phyloP scores from a whole-genome alignment of 2,797 vertebrate species.

The Synaphobranchus kaupii region DNA sequence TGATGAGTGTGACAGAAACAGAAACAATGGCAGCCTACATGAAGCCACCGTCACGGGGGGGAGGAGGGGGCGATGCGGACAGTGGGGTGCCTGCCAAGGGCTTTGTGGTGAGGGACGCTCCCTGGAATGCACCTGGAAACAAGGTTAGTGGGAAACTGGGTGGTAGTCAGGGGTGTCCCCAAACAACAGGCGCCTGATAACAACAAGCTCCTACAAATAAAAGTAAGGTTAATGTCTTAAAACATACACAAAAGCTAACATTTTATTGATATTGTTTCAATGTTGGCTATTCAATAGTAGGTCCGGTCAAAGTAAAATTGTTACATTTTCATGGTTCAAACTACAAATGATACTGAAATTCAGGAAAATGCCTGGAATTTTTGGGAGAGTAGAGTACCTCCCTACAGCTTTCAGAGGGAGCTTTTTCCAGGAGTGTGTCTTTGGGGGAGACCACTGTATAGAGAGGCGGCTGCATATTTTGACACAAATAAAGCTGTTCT shows the following conservation, averaged over 20 bases:
- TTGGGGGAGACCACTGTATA: neutral
- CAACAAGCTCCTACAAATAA: neutral
- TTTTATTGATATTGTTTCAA: neutral
- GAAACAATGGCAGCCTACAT: constrained; percentile 83
- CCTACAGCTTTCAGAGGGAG: neutral
- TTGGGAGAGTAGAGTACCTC: neutral
- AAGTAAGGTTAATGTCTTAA: neutral
- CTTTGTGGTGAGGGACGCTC: constrained; percentile 76
- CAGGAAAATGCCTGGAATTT: neutral
- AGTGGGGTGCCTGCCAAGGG: constrained; percentile 68
- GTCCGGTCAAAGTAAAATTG: neutral
- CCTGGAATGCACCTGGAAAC: constrained; percentile 74
- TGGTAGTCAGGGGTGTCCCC: neutral
- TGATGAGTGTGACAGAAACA: constrained; percentile 80
- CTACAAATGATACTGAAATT: neutral
- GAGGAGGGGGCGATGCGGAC: constrained; percentile 63
- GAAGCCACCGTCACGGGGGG: constrained; percentile 77
- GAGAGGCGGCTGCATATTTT: neutral
- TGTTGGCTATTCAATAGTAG: neutral
- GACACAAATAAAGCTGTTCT: neutral
- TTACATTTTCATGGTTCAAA: neutral
- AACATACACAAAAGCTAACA: neutral
- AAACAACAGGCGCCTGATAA: neutral
- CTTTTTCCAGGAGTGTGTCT: neutral
- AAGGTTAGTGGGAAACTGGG: constrained; percentile 58